Evolutionary conservation across 2,888 invertebrate species (phyloP).

Genomic region (Mechanitis mazaeus): DNA sequence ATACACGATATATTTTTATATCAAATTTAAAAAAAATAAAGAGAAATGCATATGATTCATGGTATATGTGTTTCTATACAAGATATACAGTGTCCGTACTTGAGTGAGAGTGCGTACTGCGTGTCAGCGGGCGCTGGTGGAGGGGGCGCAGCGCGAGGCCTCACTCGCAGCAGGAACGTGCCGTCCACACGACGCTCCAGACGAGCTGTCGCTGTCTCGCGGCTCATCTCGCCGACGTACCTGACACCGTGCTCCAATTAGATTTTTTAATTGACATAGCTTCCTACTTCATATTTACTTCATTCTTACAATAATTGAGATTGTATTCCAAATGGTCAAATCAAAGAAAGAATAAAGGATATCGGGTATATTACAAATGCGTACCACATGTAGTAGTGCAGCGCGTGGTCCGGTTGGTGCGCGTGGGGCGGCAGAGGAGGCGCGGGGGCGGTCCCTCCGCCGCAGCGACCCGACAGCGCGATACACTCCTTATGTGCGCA

Average conservation of each 20-base stretch:
- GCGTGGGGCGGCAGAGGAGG: conserved; percentile 78
- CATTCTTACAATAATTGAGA: background rate
- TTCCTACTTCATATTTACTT: background rate
- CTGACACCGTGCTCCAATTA: conserved; percentile 42
- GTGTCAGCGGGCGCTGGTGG: conserved; percentile 70
- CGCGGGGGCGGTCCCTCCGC: conserved; percentile 78
- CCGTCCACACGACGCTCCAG: conserved; percentile 88
- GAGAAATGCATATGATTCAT: background rate
- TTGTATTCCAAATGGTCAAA: too few species aligned
- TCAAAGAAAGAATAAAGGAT: too few species aligned
- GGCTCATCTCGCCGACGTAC: conserved; percentile 93
- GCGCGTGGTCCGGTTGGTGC: conserved; percentile 59
- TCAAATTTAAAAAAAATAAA: background rate
- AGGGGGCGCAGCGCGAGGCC: conserved; percentile 74
- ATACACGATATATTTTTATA: too few species aligned
- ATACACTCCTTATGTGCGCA: conserved; percentile 95
- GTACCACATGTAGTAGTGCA: conserved; percentile 78
- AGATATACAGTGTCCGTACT: conserved; percentile 67
- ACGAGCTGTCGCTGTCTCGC: conserved; percentile 84
- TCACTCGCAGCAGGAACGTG: conserved; percentile 89
- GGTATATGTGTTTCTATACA: background rate
- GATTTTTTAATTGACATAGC: background rate
- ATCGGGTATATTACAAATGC: conserved; percentile 10
- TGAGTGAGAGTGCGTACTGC: conserved; percentile 88
- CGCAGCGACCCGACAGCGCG: conserved; percentile 84